Evolutionary conservation across 2,888 invertebrate species (phyloP).

Genomic region (Notocelia uddmanniana): DNA sequence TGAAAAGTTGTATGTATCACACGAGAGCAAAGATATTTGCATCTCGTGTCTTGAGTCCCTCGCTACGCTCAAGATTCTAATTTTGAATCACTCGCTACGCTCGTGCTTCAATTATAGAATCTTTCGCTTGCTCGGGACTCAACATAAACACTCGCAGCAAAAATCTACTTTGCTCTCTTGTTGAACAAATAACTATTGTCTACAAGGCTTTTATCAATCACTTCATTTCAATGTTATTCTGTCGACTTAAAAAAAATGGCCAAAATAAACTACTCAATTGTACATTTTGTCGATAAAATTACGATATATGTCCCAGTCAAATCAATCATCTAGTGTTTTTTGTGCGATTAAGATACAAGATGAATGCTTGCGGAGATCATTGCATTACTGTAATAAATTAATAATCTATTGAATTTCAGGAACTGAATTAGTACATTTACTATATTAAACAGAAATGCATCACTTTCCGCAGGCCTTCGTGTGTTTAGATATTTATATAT

Average conservation of each 20-base stretch:
- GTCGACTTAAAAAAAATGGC: no score
- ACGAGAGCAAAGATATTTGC: no score
- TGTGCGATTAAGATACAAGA: conserved; percentile 19
- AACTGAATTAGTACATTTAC: background rate
- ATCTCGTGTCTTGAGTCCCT: no score
- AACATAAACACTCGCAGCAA: no score
- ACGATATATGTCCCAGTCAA: conserved; percentile 22
- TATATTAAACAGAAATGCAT: conserved; percentile 21
- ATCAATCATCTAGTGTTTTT: conserved; percentile 30
- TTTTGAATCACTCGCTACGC: no score
- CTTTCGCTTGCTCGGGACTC: no score
- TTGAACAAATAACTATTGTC: background rate
- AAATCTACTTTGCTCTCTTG: no score
- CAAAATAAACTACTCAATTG: background rate
- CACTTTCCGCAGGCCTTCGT: conserved; percentile 27
- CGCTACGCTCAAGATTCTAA: no score
- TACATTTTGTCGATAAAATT: background rate
- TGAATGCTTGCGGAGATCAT: conserved; percentile 21
- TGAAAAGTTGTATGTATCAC: no score
- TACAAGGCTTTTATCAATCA: background rate
- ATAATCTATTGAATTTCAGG: background rate
- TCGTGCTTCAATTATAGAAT: no score
- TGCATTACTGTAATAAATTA: conserved; percentile 6
- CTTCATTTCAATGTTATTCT: no score
- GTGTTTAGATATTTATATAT: conserved; percentile 60